A percentile compares a stretch with the other conserved stretches of the same genome.
These are phyloP conservation scores for Corythornis leucogaster DNA, from an alignment of 2,797 vertebrate species.

Conservation along the genomic window DNA sequence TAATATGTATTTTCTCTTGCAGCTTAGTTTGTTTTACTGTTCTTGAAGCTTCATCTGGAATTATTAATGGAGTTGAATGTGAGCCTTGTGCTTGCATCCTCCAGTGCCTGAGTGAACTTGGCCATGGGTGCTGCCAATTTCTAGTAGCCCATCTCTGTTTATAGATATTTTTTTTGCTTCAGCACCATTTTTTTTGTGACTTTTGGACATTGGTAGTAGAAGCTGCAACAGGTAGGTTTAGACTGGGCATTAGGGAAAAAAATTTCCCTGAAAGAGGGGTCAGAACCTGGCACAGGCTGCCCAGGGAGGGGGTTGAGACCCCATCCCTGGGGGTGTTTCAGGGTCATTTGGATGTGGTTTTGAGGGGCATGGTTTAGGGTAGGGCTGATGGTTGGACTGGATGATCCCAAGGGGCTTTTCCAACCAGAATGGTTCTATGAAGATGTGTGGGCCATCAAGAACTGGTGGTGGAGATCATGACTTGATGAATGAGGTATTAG, in stretches of 20 bases:
- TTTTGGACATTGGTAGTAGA: background rate
- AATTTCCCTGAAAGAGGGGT: no score
- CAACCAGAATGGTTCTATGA: background rate
- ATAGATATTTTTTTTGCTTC: background rate
- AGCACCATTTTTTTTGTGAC: background rate
- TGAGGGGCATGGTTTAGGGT: no score
- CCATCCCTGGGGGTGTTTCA: no score
- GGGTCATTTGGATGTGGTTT: no score
- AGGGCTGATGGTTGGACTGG: no score
- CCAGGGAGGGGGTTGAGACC: no score
- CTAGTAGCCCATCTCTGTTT: background rate
- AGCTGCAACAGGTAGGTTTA: background rate
- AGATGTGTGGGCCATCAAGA: background rate
- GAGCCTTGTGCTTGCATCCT: background rate
- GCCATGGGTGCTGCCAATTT: background rate
- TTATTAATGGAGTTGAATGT: background rate
- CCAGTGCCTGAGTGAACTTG: background rate
- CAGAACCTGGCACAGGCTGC: no score
- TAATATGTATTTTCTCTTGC: constrained; percentile 37
- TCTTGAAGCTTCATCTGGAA: background rate
- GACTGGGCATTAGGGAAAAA: no score
- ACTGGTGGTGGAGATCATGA: background rate
- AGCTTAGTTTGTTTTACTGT: background rate
- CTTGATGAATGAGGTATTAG: background rate
- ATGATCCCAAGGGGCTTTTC: no score